Evolutionary conservation across 2,888 invertebrate genomes (phyloP), one percentile per base, ranked within the genome.

Genomic region (Neuroscelio doddi): DNA sequence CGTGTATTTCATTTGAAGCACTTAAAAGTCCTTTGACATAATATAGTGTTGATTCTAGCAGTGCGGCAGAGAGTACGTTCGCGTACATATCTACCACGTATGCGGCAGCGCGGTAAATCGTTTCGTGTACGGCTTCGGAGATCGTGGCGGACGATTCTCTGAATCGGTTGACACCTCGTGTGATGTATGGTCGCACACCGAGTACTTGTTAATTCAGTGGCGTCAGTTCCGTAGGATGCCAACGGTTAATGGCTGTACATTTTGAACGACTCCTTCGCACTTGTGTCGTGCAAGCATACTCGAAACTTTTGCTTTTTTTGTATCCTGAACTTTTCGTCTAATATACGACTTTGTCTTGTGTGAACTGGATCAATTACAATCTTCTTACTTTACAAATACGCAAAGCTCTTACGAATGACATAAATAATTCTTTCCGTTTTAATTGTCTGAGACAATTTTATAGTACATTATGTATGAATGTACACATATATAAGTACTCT

Each of bases 161-260:
- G 79, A 80, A 80, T 73, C 74, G 74, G 74, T 76, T 78, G 80
- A 80, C 80, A 80, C 77, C 75, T 76, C 71, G 62, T 57, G 78
- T 80, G 78, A 79, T 79, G 74, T 77, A 79, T 74, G 76, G 75
- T 75, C 80, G 74, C 77, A 73, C 71, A 68, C 38, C 73, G 74
- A 75, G 78, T 77, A 77, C 79, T 83, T 81, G 81, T 80, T 80
- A 76, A 82, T 83, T 81, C 81, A 77, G 77, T 74, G 72, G 70
- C 76, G 72, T 72, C 75, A 80, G 80, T 81, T 80, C 79, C 80
- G 76, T 72, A 73, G 75, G 77, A 75, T 74, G 74, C 76, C 71
- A 73, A 69, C 68, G 72, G 71, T 77, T 76, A 78, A 81, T 77
- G 81, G 77, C 73, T 79, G 72, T 77, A 78, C 79, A 76, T 79